Percentiles rank a stretch among this genome's conserved stretches.
Evolutionary conservation across 2,888 invertebrate genomes (phyloP).

Genomic region (Cotesia congregata): DNA sequence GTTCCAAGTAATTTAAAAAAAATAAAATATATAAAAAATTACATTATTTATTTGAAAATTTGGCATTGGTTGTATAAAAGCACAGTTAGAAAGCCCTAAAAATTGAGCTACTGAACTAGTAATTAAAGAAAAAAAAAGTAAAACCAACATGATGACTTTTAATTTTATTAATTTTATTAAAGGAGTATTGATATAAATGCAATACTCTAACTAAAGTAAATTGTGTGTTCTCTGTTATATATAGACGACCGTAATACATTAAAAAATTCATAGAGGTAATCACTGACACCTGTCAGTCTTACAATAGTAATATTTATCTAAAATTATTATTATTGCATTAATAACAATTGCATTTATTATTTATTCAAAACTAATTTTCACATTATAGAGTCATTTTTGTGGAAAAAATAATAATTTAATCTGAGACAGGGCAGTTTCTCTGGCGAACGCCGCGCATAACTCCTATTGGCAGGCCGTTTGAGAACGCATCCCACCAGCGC

Average conservation of each 20-base stretch:
- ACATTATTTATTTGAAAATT: constrained; percentile 10
- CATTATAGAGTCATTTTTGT: neutral
- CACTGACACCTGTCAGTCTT: neutral
- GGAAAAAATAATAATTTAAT: neutral
- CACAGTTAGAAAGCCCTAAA: neutral
- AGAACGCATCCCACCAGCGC: neutral
- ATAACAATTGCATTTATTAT: neutral
- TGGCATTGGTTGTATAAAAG: neutral
- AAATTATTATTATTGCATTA: too few relatives aligned
- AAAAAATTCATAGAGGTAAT: neutral
- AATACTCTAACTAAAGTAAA: too few relatives aligned
- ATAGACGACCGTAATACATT: too few relatives aligned
- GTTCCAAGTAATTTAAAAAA: too few relatives aligned
- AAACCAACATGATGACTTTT: neutral
- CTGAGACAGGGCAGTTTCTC: neutral
- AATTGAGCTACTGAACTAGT: neutral
- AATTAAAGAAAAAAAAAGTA: neutral
- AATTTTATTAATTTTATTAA: too few relatives aligned
- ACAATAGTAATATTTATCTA: neutral
- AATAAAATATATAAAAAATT: neutral
- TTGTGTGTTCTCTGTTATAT: too few relatives aligned
- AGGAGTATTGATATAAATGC: too few relatives aligned
- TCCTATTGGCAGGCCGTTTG: neutral
- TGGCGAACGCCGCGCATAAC: neutral
- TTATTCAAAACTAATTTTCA: neutral